Evolutionary conservation across 2,113 vertebrate species (phyloP).

Genomic region (Actinemys pallida): DNA sequence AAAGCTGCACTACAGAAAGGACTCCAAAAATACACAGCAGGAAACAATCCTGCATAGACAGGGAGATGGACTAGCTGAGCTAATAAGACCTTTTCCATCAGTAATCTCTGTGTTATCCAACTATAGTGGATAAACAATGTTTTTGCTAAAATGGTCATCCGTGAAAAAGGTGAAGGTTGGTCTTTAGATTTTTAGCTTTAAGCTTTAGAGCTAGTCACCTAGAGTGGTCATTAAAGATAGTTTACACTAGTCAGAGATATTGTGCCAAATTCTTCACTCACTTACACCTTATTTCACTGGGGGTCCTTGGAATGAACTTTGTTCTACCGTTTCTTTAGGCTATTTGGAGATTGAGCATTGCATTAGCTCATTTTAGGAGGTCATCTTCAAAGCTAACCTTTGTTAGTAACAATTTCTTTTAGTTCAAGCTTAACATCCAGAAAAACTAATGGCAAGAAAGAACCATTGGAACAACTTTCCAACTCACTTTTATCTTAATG

Average conservation of each 20-base stretch:
- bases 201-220: background rate
- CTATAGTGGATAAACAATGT: background rate
- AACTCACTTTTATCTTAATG: slow-evolving; percentile 52
- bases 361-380: slow-evolving; percentile 30
- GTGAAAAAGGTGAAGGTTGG: background rate
- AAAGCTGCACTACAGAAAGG: background rate
- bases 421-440: slow-evolving; percentile 52
- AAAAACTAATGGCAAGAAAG: slow-evolving; percentile 44
- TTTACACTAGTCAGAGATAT: background rate
- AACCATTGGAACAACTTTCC: slow-evolving; percentile 39
- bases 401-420: slow-evolving; percentile 56
- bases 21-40: background rate
- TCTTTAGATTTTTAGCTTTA: background rate
- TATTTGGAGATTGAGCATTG: slow-evolving; percentile 2
- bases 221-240: background rate
- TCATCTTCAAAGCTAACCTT: background rate
- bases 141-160: background rate
- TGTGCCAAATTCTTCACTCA: slow-evolving; percentile 13
- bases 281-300: slow-evolving; percentile 10
- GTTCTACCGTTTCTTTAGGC: background rate
- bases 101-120: background rate
- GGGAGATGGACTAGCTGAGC: rapidly evolving
- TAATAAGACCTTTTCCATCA: slow-evolving; percentile 14
- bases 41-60: background rate
- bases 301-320: slow-evolving; percentile 26